Conservation (phyloP, 2,797 vertebrate species). For the Streptopelia turtur region DNA sequence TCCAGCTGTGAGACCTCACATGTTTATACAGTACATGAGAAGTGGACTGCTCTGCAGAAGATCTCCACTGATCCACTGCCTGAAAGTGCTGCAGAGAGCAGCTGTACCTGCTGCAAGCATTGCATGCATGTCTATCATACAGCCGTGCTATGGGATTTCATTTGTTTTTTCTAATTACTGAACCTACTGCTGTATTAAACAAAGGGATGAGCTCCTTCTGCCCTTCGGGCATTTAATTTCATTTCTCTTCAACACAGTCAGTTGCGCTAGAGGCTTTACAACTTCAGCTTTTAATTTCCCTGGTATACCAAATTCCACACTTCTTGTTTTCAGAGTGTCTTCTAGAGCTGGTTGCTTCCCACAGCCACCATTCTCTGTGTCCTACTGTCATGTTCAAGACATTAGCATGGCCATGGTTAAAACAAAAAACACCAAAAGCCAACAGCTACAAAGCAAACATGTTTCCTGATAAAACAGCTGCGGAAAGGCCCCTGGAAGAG, state of each 20-base stretch:
- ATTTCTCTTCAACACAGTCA: not conserved
- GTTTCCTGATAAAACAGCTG: not conserved
- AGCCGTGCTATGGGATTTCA: not conserved
- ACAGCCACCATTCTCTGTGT: not conserved
- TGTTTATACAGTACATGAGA: not conserved
- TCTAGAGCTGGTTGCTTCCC: not conserved
- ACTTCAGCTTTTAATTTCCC: not conserved
- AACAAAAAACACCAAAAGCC: not conserved
- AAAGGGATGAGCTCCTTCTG: not conserved
- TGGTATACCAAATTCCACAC: not conserved
- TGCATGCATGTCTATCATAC: not conserved
- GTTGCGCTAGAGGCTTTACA: not conserved
- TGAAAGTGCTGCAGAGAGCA: not conserved
- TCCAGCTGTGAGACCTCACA: not conserved
- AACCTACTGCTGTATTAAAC: not conserved
- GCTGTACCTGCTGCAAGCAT: not conserved
- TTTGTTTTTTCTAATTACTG: not conserved
- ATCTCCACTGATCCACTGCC: not conserved
- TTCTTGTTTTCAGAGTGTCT: not conserved
- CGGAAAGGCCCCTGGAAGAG: not conserved
- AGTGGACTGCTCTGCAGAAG: not conserved
- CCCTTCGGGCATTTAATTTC: not conserved
- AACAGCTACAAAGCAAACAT: not conserved
- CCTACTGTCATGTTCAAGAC: not conserved
- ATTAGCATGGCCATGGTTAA: not conserved